Percentiles rank a stretch among this genome's conserved stretches.
Conservation (phyloP, 2,888 invertebrate species). For the Tipula vernalis region DNA sequence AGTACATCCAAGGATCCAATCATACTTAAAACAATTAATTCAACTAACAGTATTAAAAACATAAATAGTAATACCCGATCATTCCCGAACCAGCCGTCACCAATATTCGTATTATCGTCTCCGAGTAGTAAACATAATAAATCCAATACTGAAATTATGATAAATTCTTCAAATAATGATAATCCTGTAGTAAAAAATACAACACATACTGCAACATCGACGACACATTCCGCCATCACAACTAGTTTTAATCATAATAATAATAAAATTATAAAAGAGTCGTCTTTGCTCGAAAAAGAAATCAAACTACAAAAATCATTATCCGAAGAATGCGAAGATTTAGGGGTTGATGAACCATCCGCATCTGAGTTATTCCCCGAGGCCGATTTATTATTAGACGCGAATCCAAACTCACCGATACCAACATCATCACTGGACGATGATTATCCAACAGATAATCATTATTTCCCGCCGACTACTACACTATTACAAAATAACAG, state of each 20-base stretch:
- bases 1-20: neutral
- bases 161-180: neutral
- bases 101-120: neutral
- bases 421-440: conserved; percentile 39
- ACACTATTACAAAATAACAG: neutral
- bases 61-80: neutral
- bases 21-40: neutral
- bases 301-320: conserved; percentile 52
- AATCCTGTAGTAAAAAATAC: neutral
- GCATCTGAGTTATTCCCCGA: conserved; percentile 68
- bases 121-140: neutral
- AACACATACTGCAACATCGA: neutral
- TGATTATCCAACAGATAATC: conserved; percentile 11
- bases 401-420: conserved; percentile 54
- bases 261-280: neutral
- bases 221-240: neutral
- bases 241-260: neutral
- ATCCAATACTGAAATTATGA: neutral
- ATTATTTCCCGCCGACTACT: neutral
- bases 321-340: conserved; percentile 66
- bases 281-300: conserved; percentile 28
- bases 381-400: conserved; percentile 57
- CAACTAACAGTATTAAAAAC: neutral
- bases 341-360: conserved; percentile 69
- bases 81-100: neutral